A percentile compares a stretch with the other conserved stretches of the same genome.
Conservation (phyloP, 2,888 invertebrate species). For the Notodonta ziczac region DNA sequence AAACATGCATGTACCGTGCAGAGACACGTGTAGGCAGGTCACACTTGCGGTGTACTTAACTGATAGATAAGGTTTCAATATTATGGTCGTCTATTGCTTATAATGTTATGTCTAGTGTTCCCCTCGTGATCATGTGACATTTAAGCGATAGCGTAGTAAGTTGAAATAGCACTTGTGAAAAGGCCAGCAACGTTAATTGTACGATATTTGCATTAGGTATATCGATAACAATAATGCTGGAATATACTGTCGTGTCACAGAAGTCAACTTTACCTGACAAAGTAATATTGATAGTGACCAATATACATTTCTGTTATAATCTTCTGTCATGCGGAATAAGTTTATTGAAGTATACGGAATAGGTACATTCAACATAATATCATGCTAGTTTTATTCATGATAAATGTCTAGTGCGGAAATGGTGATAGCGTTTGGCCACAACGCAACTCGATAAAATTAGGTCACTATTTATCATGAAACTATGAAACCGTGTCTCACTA, state of each 20-base stretch:
- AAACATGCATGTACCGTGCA: constrained; percentile 31
- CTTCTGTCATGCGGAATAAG: too few relatives aligned
- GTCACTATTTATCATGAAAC: constrained; percentile 30
- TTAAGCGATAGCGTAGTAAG: constrained; percentile 5
- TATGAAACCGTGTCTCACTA: constrained; percentile 3
- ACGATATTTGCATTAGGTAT: background rate
- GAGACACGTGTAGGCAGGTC: constrained; percentile 48
- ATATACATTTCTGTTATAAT: too few relatives aligned
- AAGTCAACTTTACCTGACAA: too few relatives aligned
- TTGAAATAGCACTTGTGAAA: constrained; percentile 7
- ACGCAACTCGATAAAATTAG: constrained; percentile 39
- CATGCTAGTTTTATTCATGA: background rate
- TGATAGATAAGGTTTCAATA: constrained; percentile 51
- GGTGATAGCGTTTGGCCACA: constrained; percentile 36
- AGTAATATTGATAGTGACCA: too few relatives aligned
- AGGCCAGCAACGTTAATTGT: background rate
- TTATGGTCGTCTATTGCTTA: constrained; percentile 28
- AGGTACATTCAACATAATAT: too few relatives aligned
- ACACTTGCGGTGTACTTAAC: constrained; percentile 36
- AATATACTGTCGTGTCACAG: too few relatives aligned
- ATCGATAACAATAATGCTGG: too few relatives aligned
- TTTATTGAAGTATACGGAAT: too few relatives aligned
- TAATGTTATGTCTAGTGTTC: constrained; percentile 17
- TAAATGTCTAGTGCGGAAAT: constrained; percentile 29
- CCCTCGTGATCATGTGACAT: constrained; percentile 14